These are phyloP conservation scores for Drosophila busckii DNA, from an alignment of 1,140 invertebrate genomes.

Conservation along the genomic window DNA sequence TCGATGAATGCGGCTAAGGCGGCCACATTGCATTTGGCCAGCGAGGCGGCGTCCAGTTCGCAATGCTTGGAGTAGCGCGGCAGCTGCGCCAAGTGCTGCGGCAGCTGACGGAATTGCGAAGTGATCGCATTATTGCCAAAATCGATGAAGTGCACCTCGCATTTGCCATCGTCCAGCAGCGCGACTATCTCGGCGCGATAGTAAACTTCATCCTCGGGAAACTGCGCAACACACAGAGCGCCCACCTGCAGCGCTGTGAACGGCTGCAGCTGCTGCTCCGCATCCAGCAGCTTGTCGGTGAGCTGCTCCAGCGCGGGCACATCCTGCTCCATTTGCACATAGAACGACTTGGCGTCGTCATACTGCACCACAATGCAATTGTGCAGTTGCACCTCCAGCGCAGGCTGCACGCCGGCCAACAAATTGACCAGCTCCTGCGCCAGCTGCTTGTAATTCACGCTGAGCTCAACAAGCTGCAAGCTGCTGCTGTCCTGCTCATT, in stretches of 20 bases:
- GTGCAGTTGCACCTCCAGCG: slow-evolving; percentile 51
- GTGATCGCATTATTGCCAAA: slow-evolving; percentile 85
- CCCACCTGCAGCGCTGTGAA: slow-evolving; percentile 80
- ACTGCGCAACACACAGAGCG: slow-evolving; percentile 83
- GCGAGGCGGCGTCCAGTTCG: slow-evolving; percentile 81
- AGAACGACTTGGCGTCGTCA: slow-evolving; percentile 83
- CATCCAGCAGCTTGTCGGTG: slow-evolving; percentile 80
- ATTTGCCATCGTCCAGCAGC: slow-evolving; percentile 51
- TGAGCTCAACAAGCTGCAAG: slow-evolving; percentile 37
- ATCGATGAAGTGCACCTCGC: slow-evolving; percentile 85
- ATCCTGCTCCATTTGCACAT: slow-evolving; percentile 82
- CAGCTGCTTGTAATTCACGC: slow-evolving; percentile 63
- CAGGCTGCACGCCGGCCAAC: slow-evolving; percentile 53
- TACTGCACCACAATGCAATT: slow-evolving; percentile 81
- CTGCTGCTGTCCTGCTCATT: slow-evolving; percentile 8
- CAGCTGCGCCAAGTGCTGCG: slow-evolving; percentile 82
- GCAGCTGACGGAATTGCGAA: slow-evolving; percentile 82
- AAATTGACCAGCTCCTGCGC: slow-evolving; percentile 55
- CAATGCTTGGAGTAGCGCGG: slow-evolving; percentile 83
- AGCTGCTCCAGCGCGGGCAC: slow-evolving; percentile 81
- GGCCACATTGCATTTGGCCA: slow-evolving; percentile 50
- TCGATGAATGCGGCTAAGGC: slow-evolving; percentile 79
- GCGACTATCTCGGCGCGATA: slow-evolving; percentile 82
- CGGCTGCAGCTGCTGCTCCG: slow-evolving; percentile 80
- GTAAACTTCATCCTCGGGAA: slow-evolving; percentile 83